Evolutionary conservation across 92 coral and sea anemone species (phyloP).

Genomic region (Isaurus tuberculatus): DNA sequence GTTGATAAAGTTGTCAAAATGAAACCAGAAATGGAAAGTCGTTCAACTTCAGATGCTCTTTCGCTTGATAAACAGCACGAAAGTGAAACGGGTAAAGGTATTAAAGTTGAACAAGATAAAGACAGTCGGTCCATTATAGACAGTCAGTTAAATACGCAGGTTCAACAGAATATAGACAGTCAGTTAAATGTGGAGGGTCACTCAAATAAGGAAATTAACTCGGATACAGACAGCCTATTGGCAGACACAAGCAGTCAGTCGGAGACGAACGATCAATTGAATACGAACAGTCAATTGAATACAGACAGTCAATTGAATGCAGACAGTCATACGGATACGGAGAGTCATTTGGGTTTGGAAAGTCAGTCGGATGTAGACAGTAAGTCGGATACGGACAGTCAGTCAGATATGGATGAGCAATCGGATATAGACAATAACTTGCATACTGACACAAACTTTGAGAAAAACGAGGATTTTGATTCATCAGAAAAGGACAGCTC

Average conservation of each 20-base stretch:
- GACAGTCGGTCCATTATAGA: not conserved
- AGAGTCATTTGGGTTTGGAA: slow-evolving; percentile 19
- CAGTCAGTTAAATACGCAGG: not conserved
- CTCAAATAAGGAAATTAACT: not conserved
- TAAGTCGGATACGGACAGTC: slow-evolving; percentile 21
- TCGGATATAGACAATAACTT: slow-evolving; percentile 49
- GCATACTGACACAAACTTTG: slow-evolving; percentile 43
- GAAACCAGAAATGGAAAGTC: slow-evolving; percentile 23
- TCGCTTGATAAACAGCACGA: not conserved
- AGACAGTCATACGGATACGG: slow-evolving; percentile 30
- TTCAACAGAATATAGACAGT: slow-evolving; percentile 28
- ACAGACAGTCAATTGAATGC: slow-evolving; percentile 15
- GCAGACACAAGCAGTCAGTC: not conserved
- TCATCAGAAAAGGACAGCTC: slow-evolving; percentile 11
- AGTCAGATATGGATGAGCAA: slow-evolving; percentile 5
- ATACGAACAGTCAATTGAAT: slow-evolving; percentile 31
- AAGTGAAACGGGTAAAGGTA: not conserved
- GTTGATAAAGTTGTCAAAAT: not conserved
- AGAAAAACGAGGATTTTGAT: slow-evolving; percentile 44
- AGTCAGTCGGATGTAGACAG: slow-evolving; percentile 19
- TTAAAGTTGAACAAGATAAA: not conserved
- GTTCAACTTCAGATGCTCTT: not conserved
- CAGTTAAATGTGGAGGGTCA: slow-evolving; percentile 14
- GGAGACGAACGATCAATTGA: not conserved
- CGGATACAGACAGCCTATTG: not conserved